Conservation (phyloP, 2,113 vertebrate genomes). For the Prionailurus viverrinus region DNA sequence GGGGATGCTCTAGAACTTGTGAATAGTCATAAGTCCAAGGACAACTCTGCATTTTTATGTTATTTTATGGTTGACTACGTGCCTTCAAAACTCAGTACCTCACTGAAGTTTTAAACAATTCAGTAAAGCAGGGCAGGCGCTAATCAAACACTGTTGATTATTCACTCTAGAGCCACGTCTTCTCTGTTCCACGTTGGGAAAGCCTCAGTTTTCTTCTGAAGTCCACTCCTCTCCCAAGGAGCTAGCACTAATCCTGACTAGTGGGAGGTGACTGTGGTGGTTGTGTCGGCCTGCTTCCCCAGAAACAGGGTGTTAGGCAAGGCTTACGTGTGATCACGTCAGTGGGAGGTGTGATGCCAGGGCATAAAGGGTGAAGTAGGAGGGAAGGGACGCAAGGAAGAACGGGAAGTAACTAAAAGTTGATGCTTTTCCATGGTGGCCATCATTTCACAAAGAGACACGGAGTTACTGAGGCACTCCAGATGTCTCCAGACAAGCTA, state of each 20-base stretch:
- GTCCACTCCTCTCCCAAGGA: background rate
- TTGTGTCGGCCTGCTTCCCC: background rate
- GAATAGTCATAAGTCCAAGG: background rate
- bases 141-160: background rate
- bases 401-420: background rate
- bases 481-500: background rate
- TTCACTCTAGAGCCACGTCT: background rate
- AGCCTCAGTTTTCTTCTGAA: background rate
- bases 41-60: background rate
- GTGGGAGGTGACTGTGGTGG: background rate
- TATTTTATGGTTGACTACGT: background rate
- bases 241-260: background rate
- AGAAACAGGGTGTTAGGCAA: background rate
- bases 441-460: background rate
- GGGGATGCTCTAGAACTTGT: background rate
- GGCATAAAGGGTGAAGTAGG: background rate
- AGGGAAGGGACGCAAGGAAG: background rate
- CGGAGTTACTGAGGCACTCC: background rate
- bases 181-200: background rate
- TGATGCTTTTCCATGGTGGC: background rate
- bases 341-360: background rate
- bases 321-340: background rate
- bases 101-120: background rate
- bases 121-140: background rate
- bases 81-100: background rate